Conservation (phyloP, 1,140 invertebrate genomes). For the Conopomorpha cramerella region DNA sequence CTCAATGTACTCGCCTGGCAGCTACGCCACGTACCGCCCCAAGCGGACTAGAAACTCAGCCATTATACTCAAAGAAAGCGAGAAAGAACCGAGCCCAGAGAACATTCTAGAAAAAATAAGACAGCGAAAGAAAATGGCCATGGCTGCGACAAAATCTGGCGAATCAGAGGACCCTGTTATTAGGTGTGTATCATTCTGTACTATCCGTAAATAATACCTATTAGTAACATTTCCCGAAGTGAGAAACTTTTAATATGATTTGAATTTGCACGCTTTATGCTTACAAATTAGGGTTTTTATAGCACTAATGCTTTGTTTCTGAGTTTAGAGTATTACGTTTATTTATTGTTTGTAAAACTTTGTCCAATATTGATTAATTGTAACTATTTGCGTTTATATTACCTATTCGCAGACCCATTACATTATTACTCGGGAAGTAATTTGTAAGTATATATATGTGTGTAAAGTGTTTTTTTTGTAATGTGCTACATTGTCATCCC, state of each 20-base stretch:
- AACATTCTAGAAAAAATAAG: constrained; percentile 56
- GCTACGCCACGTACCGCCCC: constrained; percentile 53
- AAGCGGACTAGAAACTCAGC: constrained; percentile 50
- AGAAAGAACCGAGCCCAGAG: constrained; percentile 53
- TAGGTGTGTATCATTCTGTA: constrained; percentile 50
- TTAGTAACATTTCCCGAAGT: constrained; percentile 28
- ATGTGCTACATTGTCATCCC: too few species aligned
- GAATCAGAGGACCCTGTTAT: constrained; percentile 32
- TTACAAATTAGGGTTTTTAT: constrained; percentile 45
- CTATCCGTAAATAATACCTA: constrained; percentile 46
- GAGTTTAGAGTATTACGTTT: too few species aligned
- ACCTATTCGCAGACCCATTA: too few species aligned
- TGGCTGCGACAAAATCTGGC: constrained; percentile 46
- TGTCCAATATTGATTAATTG: too few species aligned
- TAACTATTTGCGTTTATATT: too few species aligned
- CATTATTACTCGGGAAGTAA: too few species aligned
- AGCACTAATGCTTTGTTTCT: constrained; percentile 57
- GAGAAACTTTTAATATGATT: constrained; percentile 31
- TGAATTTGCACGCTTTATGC: constrained; percentile 55
- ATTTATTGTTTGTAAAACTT: too few species aligned
- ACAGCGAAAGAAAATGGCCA: constrained; percentile 49
- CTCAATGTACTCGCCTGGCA: constrained; percentile 51
- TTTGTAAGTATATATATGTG: too few species aligned
- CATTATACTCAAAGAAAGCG: constrained; percentile 52
- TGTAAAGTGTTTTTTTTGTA: too few species aligned